Percentiles rank a stretch among this genome's conserved stretches.
phyloP scores from a whole-genome alignment of 2,113 vertebrate species.

The Felis catus region DNA sequence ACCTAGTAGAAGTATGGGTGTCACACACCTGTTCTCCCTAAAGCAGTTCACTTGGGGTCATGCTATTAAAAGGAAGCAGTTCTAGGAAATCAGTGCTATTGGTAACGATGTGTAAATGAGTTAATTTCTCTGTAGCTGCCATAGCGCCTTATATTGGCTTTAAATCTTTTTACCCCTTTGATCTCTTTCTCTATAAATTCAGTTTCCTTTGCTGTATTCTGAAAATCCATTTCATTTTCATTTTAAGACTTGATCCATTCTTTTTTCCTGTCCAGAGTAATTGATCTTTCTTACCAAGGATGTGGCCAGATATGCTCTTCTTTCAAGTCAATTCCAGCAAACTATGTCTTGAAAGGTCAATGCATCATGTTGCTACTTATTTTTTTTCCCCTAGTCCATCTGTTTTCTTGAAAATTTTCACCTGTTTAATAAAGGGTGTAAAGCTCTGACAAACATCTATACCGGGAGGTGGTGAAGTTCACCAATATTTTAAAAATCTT shows the following conservation, averaged over 20 bases:
- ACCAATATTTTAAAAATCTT: not conserved
- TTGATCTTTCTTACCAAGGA: not conserved
- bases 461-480: not conserved
- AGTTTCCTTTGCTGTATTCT: not conserved
- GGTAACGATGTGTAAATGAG: not conserved
- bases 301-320: not conserved
- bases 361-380: not conserved
- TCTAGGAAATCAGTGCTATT: not conserved
- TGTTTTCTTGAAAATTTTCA: not conserved
- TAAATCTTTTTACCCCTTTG: not conserved
- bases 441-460: not conserved
- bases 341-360: not conserved
- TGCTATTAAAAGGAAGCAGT: slow-evolving; percentile 11
- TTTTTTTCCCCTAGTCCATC: not conserved
- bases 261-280: not conserved
- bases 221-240: not conserved
- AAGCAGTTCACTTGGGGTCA: not conserved
- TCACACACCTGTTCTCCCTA: not conserved
- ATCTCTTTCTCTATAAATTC: not conserved
- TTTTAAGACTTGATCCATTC: not conserved
- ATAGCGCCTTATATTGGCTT: not conserved
- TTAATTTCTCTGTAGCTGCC: not conserved
- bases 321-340: not conserved
- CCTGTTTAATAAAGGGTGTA: not conserved
- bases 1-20: not conserved